Percentiles rank a stretch among this genome's conserved stretches.
These are phyloP conservation scores for Eristalinus sepulchralis DNA, from an alignment of 2,888 invertebrate genomes.

Conservation along the genomic window DNA sequence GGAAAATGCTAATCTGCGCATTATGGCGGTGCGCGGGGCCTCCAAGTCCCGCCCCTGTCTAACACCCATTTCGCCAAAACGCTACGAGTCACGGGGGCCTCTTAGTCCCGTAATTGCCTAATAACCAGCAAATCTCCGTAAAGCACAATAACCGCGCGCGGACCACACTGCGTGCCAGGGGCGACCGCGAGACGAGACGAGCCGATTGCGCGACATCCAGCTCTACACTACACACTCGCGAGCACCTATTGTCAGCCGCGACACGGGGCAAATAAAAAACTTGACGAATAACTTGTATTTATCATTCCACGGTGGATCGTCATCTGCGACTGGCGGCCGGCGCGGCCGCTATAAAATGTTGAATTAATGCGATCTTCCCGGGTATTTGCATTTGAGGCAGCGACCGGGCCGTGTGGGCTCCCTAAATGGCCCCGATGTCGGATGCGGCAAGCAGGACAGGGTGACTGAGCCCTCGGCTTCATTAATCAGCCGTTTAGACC, in stretches of 20 bases:
- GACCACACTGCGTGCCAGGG: conserved; percentile 50
- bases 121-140: conserved; percentile 53
- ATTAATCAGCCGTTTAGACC: conserved; percentile 66
- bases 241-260: conserved; percentile 31
- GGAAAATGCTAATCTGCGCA: conserved; percentile 35
- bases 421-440: conserved; percentile 18
- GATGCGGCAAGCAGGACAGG: conserved; percentile 8
- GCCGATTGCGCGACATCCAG: conserved; percentile 38
- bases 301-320: conserved; percentile 45
- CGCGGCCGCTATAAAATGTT: conserved; percentile 55
- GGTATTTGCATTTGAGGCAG: conserved; percentile 59
- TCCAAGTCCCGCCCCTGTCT: conserved; percentile 43
- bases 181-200: neutral
- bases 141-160: conserved; percentile 47
- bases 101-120: conserved; percentile 46
- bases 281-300: conserved; percentile 68
- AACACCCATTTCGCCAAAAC: conserved; percentile 44
- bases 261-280: conserved; percentile 53
- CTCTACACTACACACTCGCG: conserved; percentile 28
- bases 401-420: conserved; percentile 56
- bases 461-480: conserved; percentile 52
- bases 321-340: neutral
- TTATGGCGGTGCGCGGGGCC: neutral
- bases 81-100: conserved; percentile 2
- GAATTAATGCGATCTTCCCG: conserved; percentile 65